A percentile compares a stretch with the other conserved stretches of the same genome.
These are phyloP conservation scores for Atherinomorus stipes DNA, from an alignment of 2,113 vertebrate genomes.

Conservation along the genomic window DNA sequence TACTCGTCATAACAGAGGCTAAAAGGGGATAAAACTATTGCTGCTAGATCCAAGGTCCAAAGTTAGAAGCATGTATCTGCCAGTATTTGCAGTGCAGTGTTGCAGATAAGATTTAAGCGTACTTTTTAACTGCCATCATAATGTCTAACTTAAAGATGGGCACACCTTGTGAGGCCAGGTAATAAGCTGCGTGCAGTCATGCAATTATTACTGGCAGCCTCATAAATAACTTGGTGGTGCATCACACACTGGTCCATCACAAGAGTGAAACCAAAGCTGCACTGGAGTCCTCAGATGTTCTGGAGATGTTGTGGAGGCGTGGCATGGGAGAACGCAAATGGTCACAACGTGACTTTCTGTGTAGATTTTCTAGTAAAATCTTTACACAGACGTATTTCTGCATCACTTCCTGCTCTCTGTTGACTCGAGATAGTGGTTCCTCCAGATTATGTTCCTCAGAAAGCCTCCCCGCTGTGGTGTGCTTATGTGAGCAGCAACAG, in stretches of 20 bases:
- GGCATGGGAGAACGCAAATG: too few species aligned
- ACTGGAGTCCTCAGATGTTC: too few species aligned
- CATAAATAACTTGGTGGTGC: neutral
- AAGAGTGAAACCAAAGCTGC: neutral
- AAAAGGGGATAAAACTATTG: conserved; percentile 7
- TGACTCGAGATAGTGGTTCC: too few species aligned
- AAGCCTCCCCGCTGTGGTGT: too few species aligned
- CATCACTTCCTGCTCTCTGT: too few species aligned
- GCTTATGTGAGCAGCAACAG: too few species aligned
- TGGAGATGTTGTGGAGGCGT: too few species aligned
- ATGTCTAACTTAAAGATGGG: neutral
- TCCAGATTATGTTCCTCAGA: too few species aligned
- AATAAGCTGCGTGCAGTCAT: neutral
- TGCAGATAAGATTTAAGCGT: neutral
- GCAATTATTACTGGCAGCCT: neutral
- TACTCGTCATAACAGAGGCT: conserved; percentile 11
- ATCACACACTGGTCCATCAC: neutral
- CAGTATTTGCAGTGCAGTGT: conserved; percentile 4
- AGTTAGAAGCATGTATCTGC: neutral
- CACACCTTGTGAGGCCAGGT: neutral
- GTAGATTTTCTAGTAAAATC: too few species aligned
- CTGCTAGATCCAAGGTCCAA: conserved; percentile 5
- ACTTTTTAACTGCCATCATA: neutral
- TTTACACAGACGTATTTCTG: too few species aligned
- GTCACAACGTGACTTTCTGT: too few species aligned